phyloP scores from a whole-genome alignment of 2,888 invertebrate species.

The Luperina testacea region DNA sequence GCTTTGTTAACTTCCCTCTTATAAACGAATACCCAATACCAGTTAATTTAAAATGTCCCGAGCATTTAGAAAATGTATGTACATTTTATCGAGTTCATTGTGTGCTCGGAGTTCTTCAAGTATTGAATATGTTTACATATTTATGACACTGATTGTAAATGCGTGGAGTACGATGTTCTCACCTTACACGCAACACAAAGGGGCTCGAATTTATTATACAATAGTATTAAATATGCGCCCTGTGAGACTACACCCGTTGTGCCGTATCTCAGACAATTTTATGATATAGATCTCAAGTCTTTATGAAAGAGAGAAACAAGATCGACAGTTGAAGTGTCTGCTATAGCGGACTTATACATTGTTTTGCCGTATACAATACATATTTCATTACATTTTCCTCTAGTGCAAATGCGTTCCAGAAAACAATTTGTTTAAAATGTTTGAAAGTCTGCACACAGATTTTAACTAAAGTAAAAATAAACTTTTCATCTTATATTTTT shows the following conservation, averaged over 20 bases:
- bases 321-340: constrained; percentile 17
- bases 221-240: constrained; percentile 50
- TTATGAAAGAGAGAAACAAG: constrained; percentile 22
- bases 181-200: constrained; percentile 42
- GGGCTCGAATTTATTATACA: constrained; percentile 56
- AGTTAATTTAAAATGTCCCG: constrained; percentile 4
- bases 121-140: constrained; percentile 54
- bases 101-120: constrained; percentile 32
- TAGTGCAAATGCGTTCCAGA: constrained; percentile 1
- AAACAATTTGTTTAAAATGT: not conserved
- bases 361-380: not conserved
- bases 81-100: constrained; percentile 34
- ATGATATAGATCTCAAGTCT: constrained; percentile 30
- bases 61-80: constrained; percentile 44
- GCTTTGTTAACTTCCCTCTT: not conserved
- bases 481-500: not conserved
- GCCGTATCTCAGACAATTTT: constrained; percentile 46
- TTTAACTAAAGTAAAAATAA: not conserved
- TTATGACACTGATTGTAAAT: constrained; percentile 53
- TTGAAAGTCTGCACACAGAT: not conserved
- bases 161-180: constrained; percentile 37
- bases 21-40: constrained; percentile 11
- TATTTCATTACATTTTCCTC: constrained; percentile 16
- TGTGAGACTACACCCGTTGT: constrained; percentile 30
- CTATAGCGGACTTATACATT: not conserved